Conservation (phyloP, 1,140 invertebrate species). For the Musca vetustissima region DNA sequence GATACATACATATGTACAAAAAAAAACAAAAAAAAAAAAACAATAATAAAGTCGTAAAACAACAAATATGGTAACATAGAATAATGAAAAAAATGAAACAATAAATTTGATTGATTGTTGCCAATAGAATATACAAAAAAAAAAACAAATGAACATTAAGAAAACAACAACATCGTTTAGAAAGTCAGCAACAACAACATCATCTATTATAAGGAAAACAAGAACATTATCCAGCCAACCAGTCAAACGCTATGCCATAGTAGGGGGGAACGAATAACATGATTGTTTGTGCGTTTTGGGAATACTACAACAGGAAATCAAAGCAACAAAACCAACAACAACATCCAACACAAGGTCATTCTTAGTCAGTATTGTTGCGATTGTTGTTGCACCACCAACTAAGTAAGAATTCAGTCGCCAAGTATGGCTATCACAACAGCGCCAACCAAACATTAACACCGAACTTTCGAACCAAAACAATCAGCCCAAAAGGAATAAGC, state of each 20-base stretch:
- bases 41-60: too few relatives aligned
- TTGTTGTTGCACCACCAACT: too few relatives aligned
- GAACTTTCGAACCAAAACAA: too few relatives aligned
- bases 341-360: slow-evolving; percentile 15
- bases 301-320: slow-evolving; percentile 17
- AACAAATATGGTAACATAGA: too few relatives aligned
- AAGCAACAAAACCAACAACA: slow-evolving; percentile 1
- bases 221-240: neutral
- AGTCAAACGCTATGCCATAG: too few relatives aligned
- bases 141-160: slow-evolving; percentile 4
- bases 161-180: neutral
- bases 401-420: too few relatives aligned
- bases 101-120: slow-evolving; percentile 19
- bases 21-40: neutral
- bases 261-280: too few relatives aligned
- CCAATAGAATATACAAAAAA: slow-evolving; percentile 22
- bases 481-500: too few relatives aligned
- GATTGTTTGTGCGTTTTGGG: too few relatives aligned
- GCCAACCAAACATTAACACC: too few relatives aligned
- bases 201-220: neutral
- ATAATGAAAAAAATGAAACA: neutral
- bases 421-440: too few relatives aligned
- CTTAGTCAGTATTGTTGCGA: neutral
- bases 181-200: slow-evolving; percentile 6
- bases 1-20: neutral